phyloP scores from a whole-genome alignment of 2,797 vertebrate species.

The Crocidura indochinensis region DNA sequence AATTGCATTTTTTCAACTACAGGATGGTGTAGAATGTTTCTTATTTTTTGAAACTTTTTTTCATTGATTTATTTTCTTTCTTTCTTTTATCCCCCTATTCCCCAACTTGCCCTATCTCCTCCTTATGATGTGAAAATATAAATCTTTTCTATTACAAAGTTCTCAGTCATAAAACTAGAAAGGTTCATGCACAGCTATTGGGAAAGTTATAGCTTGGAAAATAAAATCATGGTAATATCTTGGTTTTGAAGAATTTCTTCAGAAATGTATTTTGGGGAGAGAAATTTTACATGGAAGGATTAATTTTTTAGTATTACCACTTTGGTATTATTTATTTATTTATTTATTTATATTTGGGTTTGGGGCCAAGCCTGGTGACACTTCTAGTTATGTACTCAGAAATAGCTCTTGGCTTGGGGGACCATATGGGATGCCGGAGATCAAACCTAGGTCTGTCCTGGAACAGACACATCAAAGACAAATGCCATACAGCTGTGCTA shows the following conservation, averaged over 20 bases:
- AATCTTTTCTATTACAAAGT: not conserved
- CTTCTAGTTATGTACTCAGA: no score
- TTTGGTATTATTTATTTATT: no score
- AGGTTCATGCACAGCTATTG: not conserved
- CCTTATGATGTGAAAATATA: not conserved
- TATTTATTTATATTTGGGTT: no score
- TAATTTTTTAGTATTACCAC: no score
- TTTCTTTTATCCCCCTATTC: rapidly evolving
- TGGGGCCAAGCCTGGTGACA: no score
- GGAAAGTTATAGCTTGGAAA: not conserved
- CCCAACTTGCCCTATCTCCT: rapidly evolving
- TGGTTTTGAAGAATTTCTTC: not conserved
- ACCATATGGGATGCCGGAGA: no score
- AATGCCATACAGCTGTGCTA: no score
- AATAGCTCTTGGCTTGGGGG: no score
- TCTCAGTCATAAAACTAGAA: not conserved
- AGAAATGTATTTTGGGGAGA: not conserved
- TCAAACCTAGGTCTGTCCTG: no score
- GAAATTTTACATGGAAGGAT: not conserved
- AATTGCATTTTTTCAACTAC: no score
- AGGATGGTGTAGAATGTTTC: no score
- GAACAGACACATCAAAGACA: no score
- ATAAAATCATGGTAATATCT: not conserved
- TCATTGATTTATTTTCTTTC: not conserved
- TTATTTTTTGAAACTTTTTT: not conserved